These are phyloP conservation scores for Hippocampus mohnikei DNA, from an alignment of 2,113 vertebrate species.

Conservation along the genomic window DNA sequence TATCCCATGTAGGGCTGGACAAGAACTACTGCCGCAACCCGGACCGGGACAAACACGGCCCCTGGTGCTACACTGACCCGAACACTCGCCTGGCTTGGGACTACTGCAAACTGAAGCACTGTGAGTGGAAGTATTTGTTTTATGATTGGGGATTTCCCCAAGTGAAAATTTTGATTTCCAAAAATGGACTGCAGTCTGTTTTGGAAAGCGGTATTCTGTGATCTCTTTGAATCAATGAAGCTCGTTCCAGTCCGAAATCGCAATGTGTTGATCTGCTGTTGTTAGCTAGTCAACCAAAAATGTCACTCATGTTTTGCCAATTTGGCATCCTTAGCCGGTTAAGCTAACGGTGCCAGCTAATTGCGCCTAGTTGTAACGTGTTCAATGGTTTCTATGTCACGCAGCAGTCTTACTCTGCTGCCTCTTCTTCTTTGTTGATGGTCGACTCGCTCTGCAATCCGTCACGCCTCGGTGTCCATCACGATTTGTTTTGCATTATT, in stretches of 20 bases:
- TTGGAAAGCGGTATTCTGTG: no score
- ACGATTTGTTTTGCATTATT: neutral
- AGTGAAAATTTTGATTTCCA: no score
- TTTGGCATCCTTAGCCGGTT: no score
- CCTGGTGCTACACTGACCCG: conserved; percentile 91
- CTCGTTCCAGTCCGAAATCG: no score
- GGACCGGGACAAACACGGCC: conserved; percentile 91
- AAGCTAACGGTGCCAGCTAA: no score
- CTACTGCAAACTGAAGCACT: conserved; percentile 89
- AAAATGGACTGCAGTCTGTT: no score
- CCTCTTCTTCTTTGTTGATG: neutral
- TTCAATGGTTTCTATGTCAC: neutral
- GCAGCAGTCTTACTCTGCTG: neutral
- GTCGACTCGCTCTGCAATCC: neutral
- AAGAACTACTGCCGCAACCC: conserved; percentile 95
- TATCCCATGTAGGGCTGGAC: conserved; percentile 79
- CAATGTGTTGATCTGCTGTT: no score
- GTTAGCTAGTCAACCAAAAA: no score
- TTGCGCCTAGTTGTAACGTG: no score
- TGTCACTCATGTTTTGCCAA: no score
- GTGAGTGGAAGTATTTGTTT: conserved; percentile 74
- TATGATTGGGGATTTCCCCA: no score
- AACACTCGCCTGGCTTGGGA: conserved; percentile 89
- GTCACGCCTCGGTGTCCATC: neutral
- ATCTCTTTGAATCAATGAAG: no score